Base-by-base conservation (phyloP, 2,113 vertebrate species). In the Clarias magur region DNA sequence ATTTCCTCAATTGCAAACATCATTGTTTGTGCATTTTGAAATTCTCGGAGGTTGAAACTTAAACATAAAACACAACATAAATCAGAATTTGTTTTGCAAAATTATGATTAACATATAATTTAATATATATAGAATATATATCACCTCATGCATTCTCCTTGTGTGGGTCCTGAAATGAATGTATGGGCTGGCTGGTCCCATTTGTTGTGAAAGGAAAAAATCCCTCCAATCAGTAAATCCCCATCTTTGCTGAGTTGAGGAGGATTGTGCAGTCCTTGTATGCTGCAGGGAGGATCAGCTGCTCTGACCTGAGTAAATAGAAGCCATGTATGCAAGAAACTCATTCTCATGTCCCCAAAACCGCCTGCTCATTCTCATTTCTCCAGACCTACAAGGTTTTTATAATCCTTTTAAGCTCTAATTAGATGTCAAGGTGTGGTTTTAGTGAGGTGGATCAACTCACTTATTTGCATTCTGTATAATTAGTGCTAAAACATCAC, bases 1-100 rank as follows among this genome's bases (percentile, higher is more conserved):
- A 93, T 91, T 90, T 93, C 89, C 48, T 92, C 91, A 80, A 92
- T 92, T 17, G 91, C 88, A 86, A 92, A 93, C 53, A 93, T 63
- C 91, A 92, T 92, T 78, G 92, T 90, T 62, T 91, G 90, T 80
- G 89, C 90, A 86, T 89, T 92, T 57, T 92, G 91, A 80, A 93
- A 92, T 86, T 91, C 89, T 83, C 89, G 88, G 30, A 90, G 87
- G 48, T 83, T 90, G 84, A 93, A 90, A 62, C 92, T 92, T 82
- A 57, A 80, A 78, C n/a, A 38, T 21, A 59, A 59, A 57, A 2
- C 0, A 30, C 25, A 59, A 38, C 34, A 38, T 38, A 16, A 1
- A 27, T 56, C 19, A 21, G 16, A 25, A 25, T 42, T 21, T 0
- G 4, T 25, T 48, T 75, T 73, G 30, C 16, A 21, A 25, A 34